Evolutionary conservation across 2,888 invertebrate species (phyloP), one percentile per base, ranked within the genome.

Genomic region (Lepeophtheirus nordmannii): DNA sequence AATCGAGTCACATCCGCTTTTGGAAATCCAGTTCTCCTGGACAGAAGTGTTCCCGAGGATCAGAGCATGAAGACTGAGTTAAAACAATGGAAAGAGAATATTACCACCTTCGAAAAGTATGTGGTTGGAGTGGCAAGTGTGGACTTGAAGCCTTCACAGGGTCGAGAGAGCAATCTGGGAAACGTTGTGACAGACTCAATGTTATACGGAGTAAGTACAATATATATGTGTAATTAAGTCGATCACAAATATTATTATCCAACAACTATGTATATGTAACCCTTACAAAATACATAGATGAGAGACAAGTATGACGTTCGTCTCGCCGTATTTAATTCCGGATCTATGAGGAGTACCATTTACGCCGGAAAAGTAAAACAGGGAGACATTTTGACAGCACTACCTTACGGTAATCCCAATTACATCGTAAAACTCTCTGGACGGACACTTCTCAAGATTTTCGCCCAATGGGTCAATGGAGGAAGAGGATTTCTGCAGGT

Each of bases 401-500:
- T 88, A 72, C 92, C 93, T 0, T 93, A 89, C 74, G 81, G 81
- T 38, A 87, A 86, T 71, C 78, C 79, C 41, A 73, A 89, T 11
- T 80, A 83, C 22, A 78, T 82, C 93, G 8, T 73, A 78, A 65
- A 76, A 81, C 64, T 82, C 84, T 71, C 76, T 89, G 2, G 88
- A 89, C 73, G 81, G 81, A 73, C 79, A 85, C 0, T 86, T 87
- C 0, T 73, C 74, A 1, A 72, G 72, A 1, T 76, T 75, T 68
- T 78, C 79, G 67, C 73, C 75, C 0, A 73, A 73, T 1, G 78
- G 80, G 14, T 76, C 80, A 80, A 76, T 5, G 71, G 71, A 0
- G 70, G 78, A 17, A 90, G 90, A 0, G 84, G 83, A 69, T 92
- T 90, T 72, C 77, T 92, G 8, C 92, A 92, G 77, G 78, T 85